Percentiles rank a stretch among this genome's conserved stretches.
These are phyloP conservation scores for Atta colombica DNA, from an alignment of 1,140 invertebrate genomes.

Conservation along the genomic window DNA sequence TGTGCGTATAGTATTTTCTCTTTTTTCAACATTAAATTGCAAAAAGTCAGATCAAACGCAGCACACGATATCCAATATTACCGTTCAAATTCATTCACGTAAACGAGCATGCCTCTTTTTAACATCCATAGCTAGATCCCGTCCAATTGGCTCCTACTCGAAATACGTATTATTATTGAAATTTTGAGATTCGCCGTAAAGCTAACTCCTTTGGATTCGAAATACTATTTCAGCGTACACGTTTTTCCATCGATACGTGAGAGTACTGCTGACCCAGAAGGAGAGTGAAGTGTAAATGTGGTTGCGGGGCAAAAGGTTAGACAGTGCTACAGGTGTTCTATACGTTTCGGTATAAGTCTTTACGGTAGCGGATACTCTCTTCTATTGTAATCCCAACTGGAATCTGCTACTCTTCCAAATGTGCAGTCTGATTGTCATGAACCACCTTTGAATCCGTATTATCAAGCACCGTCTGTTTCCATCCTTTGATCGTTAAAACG, in stretches of 20 bases:
- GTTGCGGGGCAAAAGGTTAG: constrained; percentile 21
- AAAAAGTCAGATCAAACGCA: background rate
- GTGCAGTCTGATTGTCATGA: constrained; percentile 48
- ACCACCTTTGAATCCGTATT: constrained; percentile 23
- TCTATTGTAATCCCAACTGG: background rate
- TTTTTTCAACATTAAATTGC: constrained; percentile 9
- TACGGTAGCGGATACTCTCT: background rate
- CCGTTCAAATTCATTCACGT: background rate
- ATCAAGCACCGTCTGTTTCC: background rate
- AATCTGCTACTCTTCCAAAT: background rate
- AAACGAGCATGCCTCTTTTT: background rate
- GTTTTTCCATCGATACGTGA: constrained; percentile 47
- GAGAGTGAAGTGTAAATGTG: background rate
- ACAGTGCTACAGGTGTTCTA: constrained; percentile 66
- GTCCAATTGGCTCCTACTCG: background rate
- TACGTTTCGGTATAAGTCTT: constrained; percentile 22
- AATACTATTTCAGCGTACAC: constrained; percentile 37
- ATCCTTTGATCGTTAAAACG: background rate
- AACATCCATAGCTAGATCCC: background rate
- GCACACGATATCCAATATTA: background rate
- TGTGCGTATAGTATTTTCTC: background rate
- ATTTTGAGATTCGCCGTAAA: constrained; percentile 8
- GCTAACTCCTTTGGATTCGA: constrained; percentile 50
- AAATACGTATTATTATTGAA: constrained; percentile 25
- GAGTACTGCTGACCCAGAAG: background rate